Percentiles rank a stretch among this genome's conserved stretches.
phyloP scores from a whole-genome alignment of 1,140 invertebrate genomes.

The Tetragnatha versicolor region DNA sequence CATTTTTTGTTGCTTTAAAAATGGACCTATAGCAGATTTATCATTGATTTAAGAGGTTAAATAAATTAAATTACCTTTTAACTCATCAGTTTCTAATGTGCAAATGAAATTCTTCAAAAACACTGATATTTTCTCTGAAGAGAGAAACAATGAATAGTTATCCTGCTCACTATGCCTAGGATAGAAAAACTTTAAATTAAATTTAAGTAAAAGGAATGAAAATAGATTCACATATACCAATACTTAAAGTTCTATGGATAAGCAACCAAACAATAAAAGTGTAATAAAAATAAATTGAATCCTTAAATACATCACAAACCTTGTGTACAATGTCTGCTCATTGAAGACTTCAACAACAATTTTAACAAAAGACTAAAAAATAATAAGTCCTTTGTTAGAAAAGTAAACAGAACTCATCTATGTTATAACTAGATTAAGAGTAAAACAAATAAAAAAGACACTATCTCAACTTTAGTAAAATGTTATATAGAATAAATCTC shows the following conservation, averaged over 20 bases:
- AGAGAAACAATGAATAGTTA: slow-evolving; percentile 33
- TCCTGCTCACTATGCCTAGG: slow-evolving; percentile 28
- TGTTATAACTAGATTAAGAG: too few species aligned
- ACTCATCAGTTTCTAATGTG: not conserved
- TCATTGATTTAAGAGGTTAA: too few species aligned
- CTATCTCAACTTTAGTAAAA: too few species aligned
- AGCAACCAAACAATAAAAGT: too few species aligned
- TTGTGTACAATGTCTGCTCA: slow-evolving; percentile 34
- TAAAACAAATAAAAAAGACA: too few species aligned
- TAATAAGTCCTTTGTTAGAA: too few species aligned
- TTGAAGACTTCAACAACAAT: slow-evolving; percentile 20
- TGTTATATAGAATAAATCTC: too few species aligned
- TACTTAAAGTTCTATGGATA: too few species aligned
- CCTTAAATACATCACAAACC: slow-evolving; percentile 2
- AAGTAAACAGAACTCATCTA: too few species aligned
- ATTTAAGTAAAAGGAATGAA: not conserved
- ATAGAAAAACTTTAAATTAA: not conserved
- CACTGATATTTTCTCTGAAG: slow-evolving; percentile 23
- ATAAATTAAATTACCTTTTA: slow-evolving; percentile 13
- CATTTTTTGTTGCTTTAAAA: too few species aligned
- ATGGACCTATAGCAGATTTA: too few species aligned
- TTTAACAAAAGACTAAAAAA: not conserved
- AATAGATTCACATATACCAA: not conserved
- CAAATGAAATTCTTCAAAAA: slow-evolving; percentile 30
- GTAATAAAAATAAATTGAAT: not conserved